Conservation (phyloP, 2,888 invertebrate genomes). For the Carabus problematicus region DNA sequence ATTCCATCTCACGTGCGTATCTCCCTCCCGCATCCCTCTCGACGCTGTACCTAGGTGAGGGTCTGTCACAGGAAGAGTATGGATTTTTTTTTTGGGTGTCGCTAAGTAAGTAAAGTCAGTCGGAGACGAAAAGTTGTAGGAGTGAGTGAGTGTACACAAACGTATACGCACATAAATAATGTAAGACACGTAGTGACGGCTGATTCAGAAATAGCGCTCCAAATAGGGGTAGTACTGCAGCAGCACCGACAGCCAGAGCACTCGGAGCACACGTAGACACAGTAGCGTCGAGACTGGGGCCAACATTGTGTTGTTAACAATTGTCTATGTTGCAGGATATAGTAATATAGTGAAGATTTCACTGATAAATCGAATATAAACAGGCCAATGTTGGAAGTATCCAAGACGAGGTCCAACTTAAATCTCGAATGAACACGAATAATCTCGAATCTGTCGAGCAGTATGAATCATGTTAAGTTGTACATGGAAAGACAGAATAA, state of each 20-base stretch:
- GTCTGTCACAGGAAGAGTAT: constrained; percentile 7
- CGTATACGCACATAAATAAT: constrained; percentile 32
- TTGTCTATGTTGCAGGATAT: too few relatives aligned
- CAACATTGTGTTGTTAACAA: too few relatives aligned
- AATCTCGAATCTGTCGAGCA: too few relatives aligned
- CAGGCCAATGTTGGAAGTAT: too few relatives aligned
- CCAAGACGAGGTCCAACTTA: too few relatives aligned
- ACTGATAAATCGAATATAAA: too few relatives aligned
- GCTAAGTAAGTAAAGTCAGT: not conserved
- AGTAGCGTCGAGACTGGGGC: not conserved
- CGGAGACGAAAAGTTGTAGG: constrained; percentile 1
- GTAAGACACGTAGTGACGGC: constrained; percentile 34
- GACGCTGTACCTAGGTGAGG: not conserved
- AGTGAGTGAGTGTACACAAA: constrained; percentile 3
- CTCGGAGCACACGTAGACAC: not conserved
- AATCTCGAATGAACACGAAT: too few relatives aligned
- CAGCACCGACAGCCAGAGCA: not conserved
- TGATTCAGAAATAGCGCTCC: constrained; percentile 31
- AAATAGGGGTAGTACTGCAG: constrained; percentile 10
- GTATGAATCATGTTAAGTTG: too few relatives aligned
- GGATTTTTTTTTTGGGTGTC: constrained; percentile 12
- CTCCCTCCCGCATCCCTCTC: too few relatives aligned
- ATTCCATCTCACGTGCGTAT: too few relatives aligned
- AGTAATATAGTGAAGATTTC: too few relatives aligned
- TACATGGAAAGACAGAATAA: too few relatives aligned